Percentiles rank a stretch among this genome's conserved stretches.
Conservation (phyloP, 2,888 invertebrate species). For the Cinara cedri region DNA sequence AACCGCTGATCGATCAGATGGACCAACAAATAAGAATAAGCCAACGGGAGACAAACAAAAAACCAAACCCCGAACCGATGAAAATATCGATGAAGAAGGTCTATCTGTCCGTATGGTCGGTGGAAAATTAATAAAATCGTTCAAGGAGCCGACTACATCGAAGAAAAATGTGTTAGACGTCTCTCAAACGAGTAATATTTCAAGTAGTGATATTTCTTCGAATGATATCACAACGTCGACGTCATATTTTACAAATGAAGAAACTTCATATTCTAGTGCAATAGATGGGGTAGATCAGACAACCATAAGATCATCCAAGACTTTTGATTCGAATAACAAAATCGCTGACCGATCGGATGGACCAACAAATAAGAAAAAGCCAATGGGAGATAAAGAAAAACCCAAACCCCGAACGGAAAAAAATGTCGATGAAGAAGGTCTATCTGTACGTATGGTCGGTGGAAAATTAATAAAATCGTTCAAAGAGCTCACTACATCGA, state of each 20-base stretch:
- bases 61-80: background rate
- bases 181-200: background rate
- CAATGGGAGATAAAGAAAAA: background rate
- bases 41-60: background rate
- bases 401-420: background rate
- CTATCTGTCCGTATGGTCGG: constrained; percentile 52
- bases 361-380: too few relatives aligned
- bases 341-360: too few relatives aligned
- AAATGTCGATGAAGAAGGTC: constrained; percentile 17
- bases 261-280: background rate
- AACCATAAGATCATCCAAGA: too few relatives aligned
- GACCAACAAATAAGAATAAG: background rate
- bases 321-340: too few relatives aligned
- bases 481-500: background rate
- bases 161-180: background rate
- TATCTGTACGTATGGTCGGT: constrained; percentile 58
- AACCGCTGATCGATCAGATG: background rate
- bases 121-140: constrained; percentile 52
- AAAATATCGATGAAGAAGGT: constrained; percentile 10
- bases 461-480: constrained; percentile 58
- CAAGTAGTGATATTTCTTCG: background rate
- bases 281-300: too few relatives aligned
- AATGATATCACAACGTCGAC: background rate
- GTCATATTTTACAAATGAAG: constrained; percentile 4
- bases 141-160: constrained; percentile 14